Evolutionary conservation across 2,888 invertebrate genomes (phyloP), one percentile per base, ranked within the genome.

Genomic region (Cantharis rustica): DNA sequence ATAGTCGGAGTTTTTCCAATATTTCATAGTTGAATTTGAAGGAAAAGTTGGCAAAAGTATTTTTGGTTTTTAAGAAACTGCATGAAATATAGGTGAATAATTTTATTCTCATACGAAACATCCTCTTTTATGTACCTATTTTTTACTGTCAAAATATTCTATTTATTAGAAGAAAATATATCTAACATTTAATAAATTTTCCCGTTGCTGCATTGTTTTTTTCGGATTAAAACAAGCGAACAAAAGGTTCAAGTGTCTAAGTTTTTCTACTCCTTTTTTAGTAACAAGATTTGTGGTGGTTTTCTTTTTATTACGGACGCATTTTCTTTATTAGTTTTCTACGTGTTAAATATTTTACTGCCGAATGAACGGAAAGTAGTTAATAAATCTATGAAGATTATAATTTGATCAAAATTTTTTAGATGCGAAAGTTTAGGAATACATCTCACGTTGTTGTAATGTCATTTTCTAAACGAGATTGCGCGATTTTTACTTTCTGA

Each of bases 391-490:
- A n/a, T n/a, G 31, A 31, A 31, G 31, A 31, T 31, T 17, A 63
- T 16, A 63, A 63, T 63, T 63, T 63, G 17, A 63, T 16, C 10
- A 63, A 63, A 63, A 10, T 63, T 16, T 17, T 63, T 63, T 16
- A 17, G 63, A 17, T 16, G 16, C 11, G 63, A 16, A 63, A 63
- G 10, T 63, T 63, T 63, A 11, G 16, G 16, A 10, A 63, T 11
- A 63, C 63, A 64, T 17, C 16, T 16, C 17, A 13, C 20, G 16
- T 16, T 17, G 64, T 20, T 20, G 17, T 64, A 64, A 16, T 64
- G 64, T 64, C 64, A 64, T 64, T 64, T 64, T 64, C 64, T 11
- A 20, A 64, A 66, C 23, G 64, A 66, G 64, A 66, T 66, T 66
- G 17, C 16, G 17, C 20, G 23, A n/a, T 20, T 66, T 66, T 66